phyloP scores from a whole-genome alignment of 2,888 invertebrate genomes.

The Eupsilia transversa region DNA sequence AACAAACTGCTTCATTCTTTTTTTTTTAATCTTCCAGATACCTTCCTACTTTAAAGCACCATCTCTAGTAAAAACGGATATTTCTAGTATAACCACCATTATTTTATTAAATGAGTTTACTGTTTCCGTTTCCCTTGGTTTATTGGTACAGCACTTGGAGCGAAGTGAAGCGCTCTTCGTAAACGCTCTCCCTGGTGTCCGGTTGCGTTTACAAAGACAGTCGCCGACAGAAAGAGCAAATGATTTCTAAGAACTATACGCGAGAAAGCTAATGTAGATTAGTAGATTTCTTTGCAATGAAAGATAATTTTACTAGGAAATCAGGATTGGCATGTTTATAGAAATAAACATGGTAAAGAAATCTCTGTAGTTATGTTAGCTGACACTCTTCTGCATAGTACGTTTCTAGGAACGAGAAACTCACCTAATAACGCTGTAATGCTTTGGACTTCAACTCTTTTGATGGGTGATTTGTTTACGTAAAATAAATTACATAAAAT shows the following conservation, averaged over 20 bases:
- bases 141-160: slow-evolving; percentile 47
- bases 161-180: slow-evolving; percentile 43
- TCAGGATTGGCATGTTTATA: not conserved
- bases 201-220: slow-evolving; percentile 67
- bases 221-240: slow-evolving; percentile 46
- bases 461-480: not conserved
- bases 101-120: slow-evolving; percentile 18
- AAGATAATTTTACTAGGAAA: not conserved
- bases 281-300: slow-evolving; percentile 12
- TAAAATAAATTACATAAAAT: not conserved
- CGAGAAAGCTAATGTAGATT: not conserved
- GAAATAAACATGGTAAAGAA: not conserved
- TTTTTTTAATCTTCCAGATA: not conserved
- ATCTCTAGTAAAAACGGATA: not conserved
- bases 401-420: too few species aligned
- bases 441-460: not conserved
- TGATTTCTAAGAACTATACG: not conserved
- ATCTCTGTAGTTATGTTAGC: not conserved
- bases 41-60: not conserved
- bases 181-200: slow-evolving; percentile 60
- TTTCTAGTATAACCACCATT: not conserved
- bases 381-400: not conserved
- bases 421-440: too few species aligned
- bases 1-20: not conserved
- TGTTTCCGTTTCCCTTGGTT: slow-evolving; percentile 4